Evolutionary conservation across 2,113 vertebrate genomes (phyloP).

Genomic region (Pungitius pungitius): DNA sequence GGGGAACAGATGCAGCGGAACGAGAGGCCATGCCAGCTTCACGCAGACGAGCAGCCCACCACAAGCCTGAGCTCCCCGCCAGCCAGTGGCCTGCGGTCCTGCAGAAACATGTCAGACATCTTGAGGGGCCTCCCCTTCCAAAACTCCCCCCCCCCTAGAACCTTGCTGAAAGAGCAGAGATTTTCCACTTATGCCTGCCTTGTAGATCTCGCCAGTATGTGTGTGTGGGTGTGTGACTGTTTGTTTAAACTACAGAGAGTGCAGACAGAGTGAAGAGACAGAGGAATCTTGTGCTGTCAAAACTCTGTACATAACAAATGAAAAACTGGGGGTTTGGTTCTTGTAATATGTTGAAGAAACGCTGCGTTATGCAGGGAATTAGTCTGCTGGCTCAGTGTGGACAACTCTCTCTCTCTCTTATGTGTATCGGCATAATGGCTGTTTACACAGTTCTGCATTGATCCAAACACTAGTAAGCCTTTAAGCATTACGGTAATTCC

Average conservation of each 20-base stretch:
- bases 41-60: slow-evolving; percentile 79
- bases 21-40: slow-evolving; percentile 75
- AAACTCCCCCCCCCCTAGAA: slow-evolving; percentile 35
- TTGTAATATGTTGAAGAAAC: slow-evolving; percentile 45
- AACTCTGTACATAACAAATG: slow-evolving; percentile 37
- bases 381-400: slow-evolving; percentile 26
- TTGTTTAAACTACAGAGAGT: slow-evolving; percentile 8
- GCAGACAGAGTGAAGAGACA: slow-evolving; percentile 11
- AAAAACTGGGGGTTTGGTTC: slow-evolving; percentile 55
- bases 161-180: slow-evolving; percentile 38
- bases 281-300: slow-evolving; percentile 41
- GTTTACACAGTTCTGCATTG: slow-evolving; percentile 38
- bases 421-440: slow-evolving; percentile 3
- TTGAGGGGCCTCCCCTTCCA: slow-evolving; percentile 58
- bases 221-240: slow-evolving; percentile 30
- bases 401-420: slow-evolving; percentile 16
- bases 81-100: slow-evolving; percentile 75
- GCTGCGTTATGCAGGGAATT: slow-evolving; percentile 27
- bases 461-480: slow-evolving; percentile 49
- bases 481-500: slow-evolving; percentile 61
- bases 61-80: slow-evolving; percentile 69
- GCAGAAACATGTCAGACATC: slow-evolving; percentile 80
- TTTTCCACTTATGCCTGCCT: slow-evolving; percentile 73
- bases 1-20: slow-evolving; percentile 80
- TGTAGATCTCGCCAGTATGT: slow-evolving; percentile 45